phyloP scores from a whole-genome alignment of 2,888 invertebrate species.

The Zygaena filipendulae region DNA sequence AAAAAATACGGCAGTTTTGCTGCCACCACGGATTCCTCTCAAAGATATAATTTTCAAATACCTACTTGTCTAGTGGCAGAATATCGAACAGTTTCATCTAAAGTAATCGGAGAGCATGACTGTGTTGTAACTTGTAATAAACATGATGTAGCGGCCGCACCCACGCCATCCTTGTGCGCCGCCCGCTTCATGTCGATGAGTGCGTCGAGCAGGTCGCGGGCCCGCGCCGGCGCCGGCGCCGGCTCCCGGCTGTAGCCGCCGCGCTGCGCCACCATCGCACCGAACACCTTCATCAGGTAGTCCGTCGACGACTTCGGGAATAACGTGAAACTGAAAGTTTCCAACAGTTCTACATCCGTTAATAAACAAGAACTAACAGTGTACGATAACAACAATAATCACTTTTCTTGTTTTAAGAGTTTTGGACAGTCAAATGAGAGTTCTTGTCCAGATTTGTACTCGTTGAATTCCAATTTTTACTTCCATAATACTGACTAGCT shows the following conservation, averaged over 20 bases:
- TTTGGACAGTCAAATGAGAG: constrained; percentile 1
- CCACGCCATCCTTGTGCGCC: constrained; percentile 23
- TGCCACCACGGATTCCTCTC: not conserved
- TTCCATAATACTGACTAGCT: too few relatives aligned
- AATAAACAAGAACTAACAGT: too few relatives aligned
- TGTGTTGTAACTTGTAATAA: not conserved
- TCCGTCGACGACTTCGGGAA: constrained; percentile 29
- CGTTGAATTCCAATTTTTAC: too few relatives aligned
- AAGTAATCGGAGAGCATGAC: too few relatives aligned
- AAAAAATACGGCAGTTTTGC: not conserved
- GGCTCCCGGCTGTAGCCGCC: constrained; percentile 20
- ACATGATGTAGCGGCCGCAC: constrained; percentile 12
- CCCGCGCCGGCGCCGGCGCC: constrained; percentile 19
- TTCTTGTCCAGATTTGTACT: too few relatives aligned
- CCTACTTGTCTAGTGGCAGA: too few relatives aligned
- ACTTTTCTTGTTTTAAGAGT: not conserved
- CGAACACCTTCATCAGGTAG: constrained; percentile 27
- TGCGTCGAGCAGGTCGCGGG: constrained; percentile 33
- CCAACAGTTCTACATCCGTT: too few relatives aligned
- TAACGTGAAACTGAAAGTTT: constrained; percentile 31
- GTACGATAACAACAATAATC: not conserved
- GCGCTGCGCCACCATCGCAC: constrained; percentile 24
- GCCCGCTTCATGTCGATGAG: constrained; percentile 34
- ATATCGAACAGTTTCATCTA: not conserved
- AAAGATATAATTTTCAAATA: not conserved